These are phyloP conservation scores for Cataglyphis cursor DNA, from an alignment of 2,888 invertebrate species.

Conservation along the genomic window DNA sequence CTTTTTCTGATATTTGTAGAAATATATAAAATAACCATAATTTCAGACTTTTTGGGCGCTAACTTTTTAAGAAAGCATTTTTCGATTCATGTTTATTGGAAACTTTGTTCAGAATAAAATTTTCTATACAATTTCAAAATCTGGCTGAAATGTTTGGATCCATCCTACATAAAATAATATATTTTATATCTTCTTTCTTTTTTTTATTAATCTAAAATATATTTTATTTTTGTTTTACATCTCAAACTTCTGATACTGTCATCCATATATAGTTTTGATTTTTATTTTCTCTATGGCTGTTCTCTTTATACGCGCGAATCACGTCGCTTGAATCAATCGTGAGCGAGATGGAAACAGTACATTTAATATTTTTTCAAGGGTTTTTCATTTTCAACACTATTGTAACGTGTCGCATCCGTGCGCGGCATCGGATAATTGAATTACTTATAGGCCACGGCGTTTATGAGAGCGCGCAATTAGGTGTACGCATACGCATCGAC, in stretches of 20 bases:
- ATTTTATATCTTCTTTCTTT: not conserved
- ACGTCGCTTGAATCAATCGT: not conserved
- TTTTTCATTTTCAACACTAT: slow-evolving; percentile 39
- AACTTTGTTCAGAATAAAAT: too few species aligned
- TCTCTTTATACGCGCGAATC: not conserved
- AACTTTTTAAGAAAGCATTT: too few species aligned
- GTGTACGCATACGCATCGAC: slow-evolving; percentile 20
- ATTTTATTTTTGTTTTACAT: not conserved
- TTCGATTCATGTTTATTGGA: too few species aligned
- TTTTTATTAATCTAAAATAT: not conserved
- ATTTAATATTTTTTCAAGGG: slow-evolving; percentile 39
- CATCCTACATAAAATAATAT: not conserved
- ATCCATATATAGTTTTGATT: not conserved
- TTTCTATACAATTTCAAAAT: too few species aligned
- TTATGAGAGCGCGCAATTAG: slow-evolving; percentile 37
- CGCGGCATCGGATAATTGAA: slow-evolving; percentile 39
- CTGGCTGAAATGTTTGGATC: too few species aligned
- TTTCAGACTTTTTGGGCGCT: too few species aligned
- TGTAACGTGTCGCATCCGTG: slow-evolving; percentile 13
- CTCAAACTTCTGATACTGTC: not conserved
- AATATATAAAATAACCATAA: too few species aligned
- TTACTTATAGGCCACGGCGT: slow-evolving; percentile 44
- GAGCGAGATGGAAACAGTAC: not conserved
- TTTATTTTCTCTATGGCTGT: not conserved
- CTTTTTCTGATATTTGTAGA: too few species aligned